Evolutionary conservation across 92 coral and sea anemone species (phyloP).

Genomic region (Epizoanthus rinbou): DNA sequence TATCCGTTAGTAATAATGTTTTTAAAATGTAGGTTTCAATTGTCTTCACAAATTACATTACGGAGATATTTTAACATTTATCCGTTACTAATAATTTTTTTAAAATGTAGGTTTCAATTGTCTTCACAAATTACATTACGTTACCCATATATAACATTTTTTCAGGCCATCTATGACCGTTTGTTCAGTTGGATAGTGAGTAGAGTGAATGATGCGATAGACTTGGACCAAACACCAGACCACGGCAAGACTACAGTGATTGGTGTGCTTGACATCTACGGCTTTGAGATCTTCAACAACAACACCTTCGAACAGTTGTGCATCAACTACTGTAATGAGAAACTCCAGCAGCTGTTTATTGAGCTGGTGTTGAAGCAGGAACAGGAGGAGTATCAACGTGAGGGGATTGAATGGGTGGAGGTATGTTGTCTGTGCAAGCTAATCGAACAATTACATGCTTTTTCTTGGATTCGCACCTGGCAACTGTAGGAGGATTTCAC

Average conservation of each 20-base stretch:
- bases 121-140: not conserved
- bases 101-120: too few species aligned
- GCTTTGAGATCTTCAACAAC: constrained; percentile 90
- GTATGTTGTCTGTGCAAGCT: constrained; percentile 41
- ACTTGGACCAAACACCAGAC: constrained; percentile 73
- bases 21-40: too few species aligned
- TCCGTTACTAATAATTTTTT: too few species aligned
- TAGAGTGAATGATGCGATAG: constrained; percentile 84
- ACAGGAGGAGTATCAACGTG: constrained; percentile 92
- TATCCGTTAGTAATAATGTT: too few species aligned
- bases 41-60: not conserved
- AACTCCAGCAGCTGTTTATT: constrained; percentile 94
- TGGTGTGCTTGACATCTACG: constrained; percentile 97
- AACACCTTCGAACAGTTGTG: constrained; percentile 96
- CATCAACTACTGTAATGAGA: constrained; percentile 96
- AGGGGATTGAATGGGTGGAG: constrained; percentile 99
- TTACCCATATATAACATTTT: not conserved
- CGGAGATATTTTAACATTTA: too few species aligned
- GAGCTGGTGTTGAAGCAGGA: constrained; percentile 94
- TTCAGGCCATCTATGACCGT: constrained; percentile 96
- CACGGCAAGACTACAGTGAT: constrained; percentile 97
- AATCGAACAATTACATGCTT: too few species aligned
- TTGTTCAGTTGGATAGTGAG: constrained; percentile 94
- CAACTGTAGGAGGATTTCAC: too few species aligned
- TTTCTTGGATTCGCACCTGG: too few species aligned